These are phyloP conservation scores for Galerucella calmariensis DNA, from an alignment of 2,888 invertebrate species.

Conservation along the genomic window DNA sequence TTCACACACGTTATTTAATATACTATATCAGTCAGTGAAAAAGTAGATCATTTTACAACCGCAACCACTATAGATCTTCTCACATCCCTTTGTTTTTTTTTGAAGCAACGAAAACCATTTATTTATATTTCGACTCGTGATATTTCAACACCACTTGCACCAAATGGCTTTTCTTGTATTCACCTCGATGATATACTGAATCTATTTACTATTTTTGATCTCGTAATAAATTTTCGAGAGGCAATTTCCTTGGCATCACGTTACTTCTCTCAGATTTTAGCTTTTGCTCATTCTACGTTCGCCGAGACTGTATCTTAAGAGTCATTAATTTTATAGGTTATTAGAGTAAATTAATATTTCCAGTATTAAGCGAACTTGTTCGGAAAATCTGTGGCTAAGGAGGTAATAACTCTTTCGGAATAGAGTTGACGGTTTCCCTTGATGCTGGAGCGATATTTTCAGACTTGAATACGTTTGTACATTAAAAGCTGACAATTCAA, in stretches of 20 bases:
- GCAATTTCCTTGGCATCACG: constrained; percentile 30
- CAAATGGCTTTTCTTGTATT: constrained; percentile 27
- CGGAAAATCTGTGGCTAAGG: constrained; percentile 14
- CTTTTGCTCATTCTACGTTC: neutral
- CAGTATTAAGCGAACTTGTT: constrained; percentile 26
- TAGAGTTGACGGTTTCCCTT: constrained; percentile 6
- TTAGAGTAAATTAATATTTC: constrained; percentile 34
- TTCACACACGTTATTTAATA: too few species aligned
- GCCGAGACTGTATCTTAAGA: constrained; percentile 16
- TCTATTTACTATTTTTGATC: constrained; percentile 33
- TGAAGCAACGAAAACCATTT: constrained; percentile 5
- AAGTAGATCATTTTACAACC: neutral
- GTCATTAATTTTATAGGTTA: constrained; percentile 33
- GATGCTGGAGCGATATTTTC: constrained; percentile 5
- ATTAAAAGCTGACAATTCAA: neutral
- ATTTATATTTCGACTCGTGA: constrained; percentile 17
- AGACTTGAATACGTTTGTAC: neutral
- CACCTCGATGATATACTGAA: constrained; percentile 20
- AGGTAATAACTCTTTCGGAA: constrained; percentile 20
- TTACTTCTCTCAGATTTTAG: constrained; percentile 18
- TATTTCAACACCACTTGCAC: constrained; percentile 22
- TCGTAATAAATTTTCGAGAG: constrained; percentile 27
- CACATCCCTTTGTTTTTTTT: neutral
- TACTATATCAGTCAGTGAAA: too few species aligned
- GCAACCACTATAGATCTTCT: neutral